Conservation (phyloP, 2,113 vertebrate genomes). For the Atlantisia rogersi region DNA sequence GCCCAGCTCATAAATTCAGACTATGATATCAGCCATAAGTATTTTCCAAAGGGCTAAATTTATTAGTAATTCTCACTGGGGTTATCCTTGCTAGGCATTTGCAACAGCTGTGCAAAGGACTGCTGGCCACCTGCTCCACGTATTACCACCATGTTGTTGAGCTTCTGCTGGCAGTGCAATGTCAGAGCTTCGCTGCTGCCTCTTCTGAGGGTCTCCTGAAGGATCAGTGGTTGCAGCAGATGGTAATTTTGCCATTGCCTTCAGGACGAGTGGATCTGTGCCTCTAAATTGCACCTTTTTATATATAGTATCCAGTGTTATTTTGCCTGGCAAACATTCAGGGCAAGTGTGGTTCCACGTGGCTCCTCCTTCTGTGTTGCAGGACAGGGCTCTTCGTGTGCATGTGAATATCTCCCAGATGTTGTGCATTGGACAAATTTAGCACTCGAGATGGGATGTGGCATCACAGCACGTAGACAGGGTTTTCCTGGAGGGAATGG, state of each 20-base stretch:
- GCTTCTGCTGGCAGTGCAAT: neutral
- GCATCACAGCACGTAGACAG: conserved; percentile 20
- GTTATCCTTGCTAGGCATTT: neutral
- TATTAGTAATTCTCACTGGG: neutral
- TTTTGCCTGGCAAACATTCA: neutral
- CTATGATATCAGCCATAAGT: neutral
- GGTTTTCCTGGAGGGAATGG: neutral
- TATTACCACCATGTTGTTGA: neutral
- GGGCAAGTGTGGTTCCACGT: neutral
- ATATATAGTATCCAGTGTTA: neutral
- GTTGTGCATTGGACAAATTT: neutral
- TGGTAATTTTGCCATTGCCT: neutral
- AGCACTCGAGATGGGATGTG: neutral
- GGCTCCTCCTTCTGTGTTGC: neutral
- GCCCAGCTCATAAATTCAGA: neutral
- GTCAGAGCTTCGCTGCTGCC: neutral
- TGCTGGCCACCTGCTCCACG: neutral
- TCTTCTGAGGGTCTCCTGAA: neutral
- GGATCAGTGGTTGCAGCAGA: neutral
- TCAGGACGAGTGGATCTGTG: neutral
- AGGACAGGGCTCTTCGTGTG: neutral
- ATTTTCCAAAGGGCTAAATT: neutral
- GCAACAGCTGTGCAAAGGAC: neutral
- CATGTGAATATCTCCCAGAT: neutral
- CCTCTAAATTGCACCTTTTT: neutral